Evolutionary conservation across 2,797 vertebrate genomes (phyloP), one percentile per base, ranked within the genome.

Genomic region (Sibirionetta formosa): DNA sequence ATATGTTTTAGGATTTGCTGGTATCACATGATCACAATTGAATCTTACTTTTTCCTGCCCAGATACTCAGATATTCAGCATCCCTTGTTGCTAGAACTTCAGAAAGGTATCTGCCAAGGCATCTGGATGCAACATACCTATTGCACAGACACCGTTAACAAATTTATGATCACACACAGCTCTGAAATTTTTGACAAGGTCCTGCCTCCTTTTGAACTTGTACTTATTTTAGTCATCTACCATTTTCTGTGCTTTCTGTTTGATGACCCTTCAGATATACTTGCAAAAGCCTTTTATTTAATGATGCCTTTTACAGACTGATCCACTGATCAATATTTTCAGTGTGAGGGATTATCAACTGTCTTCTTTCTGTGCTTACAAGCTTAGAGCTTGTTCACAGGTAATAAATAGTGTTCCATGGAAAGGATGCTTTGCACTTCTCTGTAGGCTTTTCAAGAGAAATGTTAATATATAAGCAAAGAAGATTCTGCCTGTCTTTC

Each of bases 111-210:
- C 51, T 40, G 8, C 33, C 65, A 26, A 27, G 44, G 19, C 12
- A 26, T 42, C 27, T 83, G 40, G 22, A 35, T 40, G 16, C 10
- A 65, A 29, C 7, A 84, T 14, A 18, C 14, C 46, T 63, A 9
- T 7, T 77, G 12, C 23, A 80, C 13, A 56, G 36, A 33, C 13
- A 29, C 16, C 31, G 7, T 38, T 56, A 56, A 78, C 3, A 83
- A 72, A 63, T 33, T 7, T 24, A 4, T 15, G 27, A 23, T 22
- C 15, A 78, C 16, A 61, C 1, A 5, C 11, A 8, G 19, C 27
- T 80, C 36, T 70, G 75, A 64, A 90, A 90, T 61, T 88, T 57
- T 75, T 78, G 44, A 4, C 36, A 66, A 65, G 8, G 54, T 20
- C 46, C 20, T 54, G 20, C 14, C 10, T 93, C 18, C 40, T 86